A percentile compares a stretch with the other conserved stretches of the same genome.
Evolutionary conservation across 1,140 invertebrate genomes (phyloP).

Genomic region (Drosophila obscura): DNA sequence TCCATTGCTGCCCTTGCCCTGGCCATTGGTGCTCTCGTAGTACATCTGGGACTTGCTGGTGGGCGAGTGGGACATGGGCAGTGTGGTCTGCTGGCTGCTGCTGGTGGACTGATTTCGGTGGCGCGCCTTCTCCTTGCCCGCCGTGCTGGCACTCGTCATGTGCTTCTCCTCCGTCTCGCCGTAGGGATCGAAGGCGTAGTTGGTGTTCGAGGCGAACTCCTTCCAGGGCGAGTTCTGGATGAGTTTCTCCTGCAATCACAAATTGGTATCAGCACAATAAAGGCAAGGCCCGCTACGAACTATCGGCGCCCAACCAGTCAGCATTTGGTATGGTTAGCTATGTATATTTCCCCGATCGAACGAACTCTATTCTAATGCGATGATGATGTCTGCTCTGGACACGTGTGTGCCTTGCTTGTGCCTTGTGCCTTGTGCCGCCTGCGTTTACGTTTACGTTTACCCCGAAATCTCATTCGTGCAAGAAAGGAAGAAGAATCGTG

Average conservation of each 20-base stretch:
- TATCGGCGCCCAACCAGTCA: constrained; percentile 72
- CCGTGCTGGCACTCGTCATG: constrained; percentile 83
- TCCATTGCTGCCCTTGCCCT: constrained; percentile 55
- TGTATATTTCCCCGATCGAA: neutral
- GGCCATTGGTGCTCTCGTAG: constrained; percentile 69
- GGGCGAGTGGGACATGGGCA: constrained; percentile 84
- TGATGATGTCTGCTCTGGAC: constrained; percentile 31
- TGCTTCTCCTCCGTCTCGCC: constrained; percentile 90
- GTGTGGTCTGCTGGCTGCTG: constrained; percentile 78
- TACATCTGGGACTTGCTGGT: constrained; percentile 82
- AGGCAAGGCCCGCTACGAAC: neutral
- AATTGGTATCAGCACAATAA: constrained; percentile 26
- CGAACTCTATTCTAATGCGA: constrained; percentile 23
- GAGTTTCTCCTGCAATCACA: constrained; percentile 89
- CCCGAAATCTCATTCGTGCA: neutral
- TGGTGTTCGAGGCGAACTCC: constrained; percentile 93
- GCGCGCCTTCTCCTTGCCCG: constrained; percentile 71
- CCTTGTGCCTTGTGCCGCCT: constrained; percentile 52
- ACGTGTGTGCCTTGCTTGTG: constrained; percentile 16
- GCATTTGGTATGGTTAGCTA: constrained; percentile 61
- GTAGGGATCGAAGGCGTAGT: constrained; percentile 94
- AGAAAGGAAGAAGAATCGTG: neutral
- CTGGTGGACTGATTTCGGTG: constrained; percentile 60
- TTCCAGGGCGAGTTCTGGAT: constrained; percentile 93
- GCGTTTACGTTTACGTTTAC: constrained; percentile 34